Conservation (phyloP, 2,113 vertebrate species). For the Grantiella picta region DNA sequence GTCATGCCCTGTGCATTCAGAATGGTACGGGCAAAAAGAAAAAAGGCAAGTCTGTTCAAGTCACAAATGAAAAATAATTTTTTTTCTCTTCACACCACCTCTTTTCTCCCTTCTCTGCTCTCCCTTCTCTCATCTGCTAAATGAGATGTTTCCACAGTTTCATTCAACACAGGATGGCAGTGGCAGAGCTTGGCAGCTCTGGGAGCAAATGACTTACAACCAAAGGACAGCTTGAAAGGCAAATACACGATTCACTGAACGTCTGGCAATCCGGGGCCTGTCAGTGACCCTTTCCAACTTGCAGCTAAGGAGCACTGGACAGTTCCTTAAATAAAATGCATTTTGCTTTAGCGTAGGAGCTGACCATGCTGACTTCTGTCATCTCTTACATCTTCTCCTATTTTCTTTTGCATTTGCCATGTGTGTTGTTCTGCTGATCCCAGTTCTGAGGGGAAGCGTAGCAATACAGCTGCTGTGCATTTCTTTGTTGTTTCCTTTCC, state of each 20-base stretch:
- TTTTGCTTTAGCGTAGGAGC: constrained; percentile 10
- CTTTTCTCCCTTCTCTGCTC: not conserved
- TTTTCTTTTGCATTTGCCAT: constrained; percentile 33
- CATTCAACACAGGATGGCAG: constrained; percentile 29
- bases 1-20: not conserved
- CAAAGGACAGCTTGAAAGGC: constrained; percentile 51
- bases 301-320: not conserved
- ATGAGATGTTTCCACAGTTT: constrained; percentile 40
- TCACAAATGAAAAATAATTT: not conserved
- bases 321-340: constrained; percentile 21
- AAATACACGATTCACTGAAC: not conserved
- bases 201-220: constrained; percentile 35
- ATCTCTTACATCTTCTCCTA: constrained; percentile 52
- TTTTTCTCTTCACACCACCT: not conserved
- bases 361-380: constrained; percentile 59
- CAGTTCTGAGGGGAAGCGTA: constrained; percentile 49
- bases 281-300: not conserved
- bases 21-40: not conserved
- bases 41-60: not conserved
- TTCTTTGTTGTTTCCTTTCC: constrained; percentile 59
- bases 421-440: constrained; percentile 55
- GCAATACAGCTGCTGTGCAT: constrained; percentile 58
- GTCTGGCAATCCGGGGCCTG: not conserved
- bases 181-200: constrained; percentile 40
- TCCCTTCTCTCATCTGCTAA: constrained; percentile 30